Percentiles rank a stretch among this genome's conserved stretches.
These are phyloP conservation scores for Acanthosepion esculentum DNA, from an alignment of 2,888 invertebrate genomes.

Conservation along the genomic window DNA sequence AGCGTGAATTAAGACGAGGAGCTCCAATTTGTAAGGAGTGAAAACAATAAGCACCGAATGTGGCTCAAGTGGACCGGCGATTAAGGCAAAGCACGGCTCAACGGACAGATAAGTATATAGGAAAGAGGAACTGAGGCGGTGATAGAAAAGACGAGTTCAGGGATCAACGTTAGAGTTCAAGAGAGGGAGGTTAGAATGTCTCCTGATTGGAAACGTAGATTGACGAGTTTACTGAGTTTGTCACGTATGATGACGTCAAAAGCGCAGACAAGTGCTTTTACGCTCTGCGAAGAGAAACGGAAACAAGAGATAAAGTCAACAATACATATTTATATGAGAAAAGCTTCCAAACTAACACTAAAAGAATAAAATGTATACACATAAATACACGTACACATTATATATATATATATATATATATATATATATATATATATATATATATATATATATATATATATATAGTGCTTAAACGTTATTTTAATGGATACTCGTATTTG, in stretches of 20 bases:
- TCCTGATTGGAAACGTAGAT: neutral
- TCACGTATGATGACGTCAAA: neutral
- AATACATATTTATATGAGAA: neutral
- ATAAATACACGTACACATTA: no score
- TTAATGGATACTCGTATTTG: no score
- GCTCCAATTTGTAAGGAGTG: neutral
- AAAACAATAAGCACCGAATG: neutral
- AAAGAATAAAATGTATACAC: no score
- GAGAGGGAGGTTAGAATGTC: neutral
- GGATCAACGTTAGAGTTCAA: neutral
- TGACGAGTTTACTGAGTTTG: neutral
- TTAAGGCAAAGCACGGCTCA: neutral
- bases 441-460: no score
- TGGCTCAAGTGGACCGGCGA: neutral
- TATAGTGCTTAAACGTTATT: no score
- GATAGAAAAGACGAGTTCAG: neutral
- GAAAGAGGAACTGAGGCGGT: neutral
- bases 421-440: no score
- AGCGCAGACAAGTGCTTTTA: neutral
- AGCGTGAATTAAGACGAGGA: neutral
- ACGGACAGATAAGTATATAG: neutral
- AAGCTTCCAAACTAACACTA: no score
- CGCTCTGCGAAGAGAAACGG: neutral
- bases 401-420: no score
- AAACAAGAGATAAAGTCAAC: neutral